Evolutionary conservation across 2,113 vertebrate species (phyloP).

Genomic region (Colaptes auratus): DNA sequence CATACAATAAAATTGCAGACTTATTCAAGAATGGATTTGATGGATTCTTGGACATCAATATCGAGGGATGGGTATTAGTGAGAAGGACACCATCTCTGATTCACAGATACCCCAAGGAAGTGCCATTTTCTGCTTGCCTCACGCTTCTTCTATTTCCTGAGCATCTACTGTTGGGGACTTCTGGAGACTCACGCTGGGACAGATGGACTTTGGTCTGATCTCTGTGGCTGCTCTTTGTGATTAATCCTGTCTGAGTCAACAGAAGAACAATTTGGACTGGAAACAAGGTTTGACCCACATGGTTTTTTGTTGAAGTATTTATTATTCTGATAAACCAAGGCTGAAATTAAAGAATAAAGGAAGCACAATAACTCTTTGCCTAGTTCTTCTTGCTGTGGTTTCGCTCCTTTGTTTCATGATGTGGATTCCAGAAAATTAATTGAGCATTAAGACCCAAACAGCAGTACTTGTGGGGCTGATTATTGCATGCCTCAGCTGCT

Average conservation of each 20-base stretch:
- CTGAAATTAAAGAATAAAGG: conserved; percentile 51
- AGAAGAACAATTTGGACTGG: conserved; percentile 6
- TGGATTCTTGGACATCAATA: neutral
- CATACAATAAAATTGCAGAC: neutral
- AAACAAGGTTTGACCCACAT: conserved; percentile 5
- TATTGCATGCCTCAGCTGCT: conserved; percentile 68
- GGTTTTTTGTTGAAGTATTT: conserved; percentile 28
- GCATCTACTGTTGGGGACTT: neutral
- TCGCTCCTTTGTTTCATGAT: conserved; percentile 62
- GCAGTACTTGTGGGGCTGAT: conserved; percentile 54
- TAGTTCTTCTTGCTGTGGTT: conserved; percentile 69
- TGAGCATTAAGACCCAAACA: conserved; percentile 67
- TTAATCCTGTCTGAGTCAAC: conserved; percentile 28
- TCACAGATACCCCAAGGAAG: neutral
- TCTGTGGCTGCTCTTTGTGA: neutral
- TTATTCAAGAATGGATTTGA: neutral
- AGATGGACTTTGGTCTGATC: neutral
- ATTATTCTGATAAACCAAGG: conserved; percentile 48
- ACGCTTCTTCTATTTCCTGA: rapidly evolving
- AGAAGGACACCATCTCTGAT: neutral
- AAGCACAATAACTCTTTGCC: conserved; percentile 42
- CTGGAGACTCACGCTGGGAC: neutral
- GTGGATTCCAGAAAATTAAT: conserved; percentile 73
- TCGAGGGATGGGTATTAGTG: neutral
- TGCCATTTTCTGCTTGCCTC: neutral